Conservation (phyloP, 2,113 vertebrate species). For the Vidua chalybeata region DNA sequence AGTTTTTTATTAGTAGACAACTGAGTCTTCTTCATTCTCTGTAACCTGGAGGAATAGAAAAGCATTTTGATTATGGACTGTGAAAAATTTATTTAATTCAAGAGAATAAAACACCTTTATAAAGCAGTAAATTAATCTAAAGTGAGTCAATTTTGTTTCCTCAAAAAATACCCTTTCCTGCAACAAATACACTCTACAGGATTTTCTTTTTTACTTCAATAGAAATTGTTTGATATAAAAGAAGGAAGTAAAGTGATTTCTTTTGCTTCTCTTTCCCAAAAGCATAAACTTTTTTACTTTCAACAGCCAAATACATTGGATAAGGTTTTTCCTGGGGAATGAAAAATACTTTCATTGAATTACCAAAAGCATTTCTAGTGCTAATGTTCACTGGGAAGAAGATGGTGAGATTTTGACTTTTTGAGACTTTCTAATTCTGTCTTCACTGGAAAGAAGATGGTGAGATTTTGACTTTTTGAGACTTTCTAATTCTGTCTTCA, state of each 20-base stretch:
- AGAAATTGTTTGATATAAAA: neutral
- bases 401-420: neutral
- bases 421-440: neutral
- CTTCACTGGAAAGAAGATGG: neutral
- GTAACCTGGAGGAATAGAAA: neutral
- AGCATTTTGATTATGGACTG: neutral
- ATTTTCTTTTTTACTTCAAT: neutral
- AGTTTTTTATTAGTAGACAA: conserved; percentile 16
- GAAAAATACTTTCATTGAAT: neutral
- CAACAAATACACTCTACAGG: neutral
- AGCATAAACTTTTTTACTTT: neutral
- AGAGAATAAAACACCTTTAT: neutral
- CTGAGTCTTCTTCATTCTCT: neutral
- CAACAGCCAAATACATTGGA: neutral
- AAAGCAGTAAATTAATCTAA: neutral
- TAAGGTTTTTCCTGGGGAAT: neutral
- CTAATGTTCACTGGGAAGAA: neutral
- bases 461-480: neutral
- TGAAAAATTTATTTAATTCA: conserved; percentile 6
- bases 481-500: neutral
- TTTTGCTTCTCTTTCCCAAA: neutral
- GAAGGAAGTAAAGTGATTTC: neutral
- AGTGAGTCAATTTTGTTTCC: neutral
- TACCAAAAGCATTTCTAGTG: neutral
- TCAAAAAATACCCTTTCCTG: neutral